Conservation (phyloP, 92 coral and sea anemone genomes). For the Heliopora coerulea region DNA sequence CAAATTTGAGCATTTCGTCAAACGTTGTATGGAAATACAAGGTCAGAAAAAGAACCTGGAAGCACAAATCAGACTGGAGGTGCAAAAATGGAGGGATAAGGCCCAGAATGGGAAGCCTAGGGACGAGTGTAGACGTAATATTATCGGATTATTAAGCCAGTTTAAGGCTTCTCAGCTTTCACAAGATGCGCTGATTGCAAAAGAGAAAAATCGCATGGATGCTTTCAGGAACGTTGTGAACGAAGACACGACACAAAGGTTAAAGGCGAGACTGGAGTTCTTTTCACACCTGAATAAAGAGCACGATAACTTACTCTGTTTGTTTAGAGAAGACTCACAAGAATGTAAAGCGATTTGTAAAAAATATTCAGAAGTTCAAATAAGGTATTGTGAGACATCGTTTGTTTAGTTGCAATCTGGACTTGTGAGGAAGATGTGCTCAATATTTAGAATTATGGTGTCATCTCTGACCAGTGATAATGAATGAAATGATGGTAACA, state of each 20-base stretch:
- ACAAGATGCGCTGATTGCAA: constrained; percentile 82
- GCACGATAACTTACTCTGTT: constrained; percentile 80
- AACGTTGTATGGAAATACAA: constrained; percentile 86
- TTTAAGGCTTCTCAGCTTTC: constrained; percentile 84
- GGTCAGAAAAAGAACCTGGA: constrained; percentile 87
- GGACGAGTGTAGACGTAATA: constrained; percentile 79
- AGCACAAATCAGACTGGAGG: constrained; percentile 87
- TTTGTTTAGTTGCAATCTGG: too few relatives aligned
- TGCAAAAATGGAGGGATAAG: constrained; percentile 76
- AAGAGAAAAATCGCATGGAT: constrained; percentile 86
- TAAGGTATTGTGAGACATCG: too few relatives aligned
- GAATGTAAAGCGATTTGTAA: constrained; percentile 91
- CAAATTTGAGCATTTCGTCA: constrained; percentile 98
- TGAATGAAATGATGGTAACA: too few relatives aligned
- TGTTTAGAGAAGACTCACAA: constrained; percentile 87
- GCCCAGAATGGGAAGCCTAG: constrained; percentile 81
- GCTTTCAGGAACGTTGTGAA: constrained; percentile 93
- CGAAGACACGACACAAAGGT: constrained; percentile 90
- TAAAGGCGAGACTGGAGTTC: constrained; percentile 82
- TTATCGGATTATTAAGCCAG: constrained; percentile 70
- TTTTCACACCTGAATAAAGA: constrained; percentile 78
- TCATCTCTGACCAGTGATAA: too few relatives aligned
- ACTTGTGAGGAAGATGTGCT: too few relatives aligned
- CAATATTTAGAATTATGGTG: too few relatives aligned
- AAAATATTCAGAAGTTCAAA: constrained; percentile 66